phyloP scores from a whole-genome alignment of 1,140 invertebrate species.

The Formica exsecta region DNA sequence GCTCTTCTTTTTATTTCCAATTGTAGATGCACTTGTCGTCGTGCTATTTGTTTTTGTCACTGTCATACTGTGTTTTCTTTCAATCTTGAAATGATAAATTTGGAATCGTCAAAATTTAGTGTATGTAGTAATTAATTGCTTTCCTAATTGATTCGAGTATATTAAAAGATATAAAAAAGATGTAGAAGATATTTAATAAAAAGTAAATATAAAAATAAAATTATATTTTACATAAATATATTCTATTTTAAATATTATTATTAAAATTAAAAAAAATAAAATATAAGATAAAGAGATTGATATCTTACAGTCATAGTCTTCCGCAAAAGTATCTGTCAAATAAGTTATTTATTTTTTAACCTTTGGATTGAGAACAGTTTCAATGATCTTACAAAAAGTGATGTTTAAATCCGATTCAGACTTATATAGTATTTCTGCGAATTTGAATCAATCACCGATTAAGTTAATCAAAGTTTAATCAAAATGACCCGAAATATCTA shows the following conservation, averaged over 20 bases:
- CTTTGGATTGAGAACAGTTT: too few species aligned
- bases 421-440: too few species aligned
- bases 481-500: too few species aligned
- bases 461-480: too few species aligned
- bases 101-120: background rate
- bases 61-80: slow-evolving; percentile 50
- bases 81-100: background rate
- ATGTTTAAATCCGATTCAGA: too few species aligned
- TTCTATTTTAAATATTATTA: slow-evolving; percentile 3
- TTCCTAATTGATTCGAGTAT: slow-evolving; percentile 1
- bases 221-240: background rate
- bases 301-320: background rate
- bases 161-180: background rate
- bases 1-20: slow-evolving; percentile 57
- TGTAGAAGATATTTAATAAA: background rate
- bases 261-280: background rate
- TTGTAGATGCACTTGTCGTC: background rate
- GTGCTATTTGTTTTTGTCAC: slow-evolving; percentile 44
- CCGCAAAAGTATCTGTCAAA: background rate
- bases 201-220: background rate
- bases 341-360: background rate
- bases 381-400: too few species aligned
- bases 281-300: background rate
- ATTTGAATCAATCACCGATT: too few species aligned
- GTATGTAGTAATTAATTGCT: background rate